Percentiles rank a stretch among this genome's conserved stretches.
These are phyloP conservation scores for Oreochromis aureus DNA, from an alignment of 2,113 vertebrate species.

Conservation along the genomic window DNA sequence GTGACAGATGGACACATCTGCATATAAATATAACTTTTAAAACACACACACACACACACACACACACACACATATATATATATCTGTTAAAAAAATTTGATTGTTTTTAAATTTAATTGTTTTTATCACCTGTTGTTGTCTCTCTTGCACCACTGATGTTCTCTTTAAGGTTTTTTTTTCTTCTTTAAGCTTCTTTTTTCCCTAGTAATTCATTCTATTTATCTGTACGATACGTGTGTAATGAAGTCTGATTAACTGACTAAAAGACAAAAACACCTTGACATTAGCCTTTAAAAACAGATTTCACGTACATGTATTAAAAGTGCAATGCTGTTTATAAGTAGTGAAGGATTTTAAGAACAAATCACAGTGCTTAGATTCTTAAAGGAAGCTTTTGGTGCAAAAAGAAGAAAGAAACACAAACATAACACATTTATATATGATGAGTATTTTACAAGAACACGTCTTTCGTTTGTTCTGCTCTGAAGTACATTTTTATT, in stretches of 20 bases:
- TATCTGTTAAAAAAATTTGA: background rate
- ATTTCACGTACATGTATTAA: background rate
- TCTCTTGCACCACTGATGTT: background rate
- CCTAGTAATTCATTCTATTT: background rate
- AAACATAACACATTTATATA: background rate
- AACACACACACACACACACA: background rate
- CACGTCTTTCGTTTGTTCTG: background rate
- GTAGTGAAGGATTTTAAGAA: background rate
- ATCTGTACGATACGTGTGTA: background rate
- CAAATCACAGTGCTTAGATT: background rate
- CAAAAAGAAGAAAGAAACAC: background rate
- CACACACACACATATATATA: background rate
- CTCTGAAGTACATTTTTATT: background rate
- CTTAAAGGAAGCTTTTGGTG: background rate
- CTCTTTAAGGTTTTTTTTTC: background rate
- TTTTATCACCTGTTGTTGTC: background rate
- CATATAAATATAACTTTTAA: background rate
- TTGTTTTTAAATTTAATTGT: background rate
- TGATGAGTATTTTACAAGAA: background rate
- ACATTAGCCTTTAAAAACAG: background rate
- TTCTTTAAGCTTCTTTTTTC: background rate
- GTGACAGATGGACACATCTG: background rate
- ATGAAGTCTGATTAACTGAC: background rate
- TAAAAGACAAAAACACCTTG: background rate
- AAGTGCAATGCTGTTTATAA: background rate